Percentiles rank a stretch among this genome's conserved stretches.
Conservation (phyloP, 1,140 invertebrate genomes). For the Pemphigus obesinymphae region DNA sequence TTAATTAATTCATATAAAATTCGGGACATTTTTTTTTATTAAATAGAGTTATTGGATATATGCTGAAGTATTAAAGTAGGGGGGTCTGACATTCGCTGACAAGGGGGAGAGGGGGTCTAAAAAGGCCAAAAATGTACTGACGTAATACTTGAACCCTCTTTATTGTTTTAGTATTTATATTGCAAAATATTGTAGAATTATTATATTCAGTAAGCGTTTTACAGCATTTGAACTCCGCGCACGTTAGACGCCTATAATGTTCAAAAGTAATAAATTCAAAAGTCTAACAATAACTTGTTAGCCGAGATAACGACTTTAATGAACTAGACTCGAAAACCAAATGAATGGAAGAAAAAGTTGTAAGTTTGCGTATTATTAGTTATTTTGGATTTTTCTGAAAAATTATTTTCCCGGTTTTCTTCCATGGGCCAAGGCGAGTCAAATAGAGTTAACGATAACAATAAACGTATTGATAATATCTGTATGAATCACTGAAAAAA, state of each 20-base stretch:
- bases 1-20: too few relatives aligned
- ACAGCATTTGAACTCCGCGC: not conserved
- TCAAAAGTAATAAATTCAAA: constrained; percentile 12
- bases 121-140: too few relatives aligned
- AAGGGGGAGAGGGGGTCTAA: too few relatives aligned
- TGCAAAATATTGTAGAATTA: not conserved
- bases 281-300: constrained; percentile 28
- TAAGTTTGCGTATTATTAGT: not conserved
- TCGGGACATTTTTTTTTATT: too few relatives aligned
- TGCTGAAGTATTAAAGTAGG: too few relatives aligned
- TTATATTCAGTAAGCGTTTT: not conserved
- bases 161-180: too few relatives aligned
- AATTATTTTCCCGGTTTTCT: not conserved
- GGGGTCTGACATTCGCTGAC: too few relatives aligned
- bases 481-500: constrained; percentile 2
- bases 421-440: constrained; percentile 28
- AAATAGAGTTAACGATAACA: constrained; percentile 18
- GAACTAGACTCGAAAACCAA: constrained; percentile 15
- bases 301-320: constrained; percentile 14
- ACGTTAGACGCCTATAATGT: constrained; percentile 16
- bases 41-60: too few relatives aligned
- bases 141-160: too few relatives aligned
- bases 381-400: not conserved
- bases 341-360: constrained; percentile 36
- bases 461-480: not conserved